Percentiles rank a stretch among this genome's conserved stretches.
Evolutionary conservation across 2,113 vertebrate genomes (phyloP).

Genomic region (Octodon degus): DNA sequence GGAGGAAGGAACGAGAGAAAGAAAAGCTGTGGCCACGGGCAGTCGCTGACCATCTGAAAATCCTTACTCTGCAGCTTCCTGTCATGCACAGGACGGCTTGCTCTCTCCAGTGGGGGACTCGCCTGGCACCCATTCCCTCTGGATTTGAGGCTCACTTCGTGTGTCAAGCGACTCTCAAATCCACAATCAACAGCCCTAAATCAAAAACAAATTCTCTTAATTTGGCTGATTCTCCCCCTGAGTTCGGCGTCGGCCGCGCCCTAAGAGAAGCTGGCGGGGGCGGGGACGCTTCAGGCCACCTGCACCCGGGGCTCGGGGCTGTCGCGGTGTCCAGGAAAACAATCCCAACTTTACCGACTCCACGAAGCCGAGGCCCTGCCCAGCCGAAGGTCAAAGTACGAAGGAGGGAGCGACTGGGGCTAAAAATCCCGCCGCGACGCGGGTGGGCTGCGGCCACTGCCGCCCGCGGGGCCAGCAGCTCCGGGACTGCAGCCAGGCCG

Average conservation of each 20-base stretch:
- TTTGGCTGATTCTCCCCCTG: not conserved
- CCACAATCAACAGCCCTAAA: not conserved
- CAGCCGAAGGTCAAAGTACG: slow-evolving; percentile 51
- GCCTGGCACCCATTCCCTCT: not conserved
- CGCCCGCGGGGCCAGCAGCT: not conserved
- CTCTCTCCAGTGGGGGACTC: not conserved
- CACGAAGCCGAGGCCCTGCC: not conserved
- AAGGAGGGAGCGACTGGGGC: not conserved
- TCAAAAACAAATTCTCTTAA: not conserved
- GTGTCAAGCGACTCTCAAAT: not conserved
- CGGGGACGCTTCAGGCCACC: not conserved
- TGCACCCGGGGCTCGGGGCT: not conserved
- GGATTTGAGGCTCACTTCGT: not conserved
- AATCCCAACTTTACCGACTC: slow-evolving; percentile 46
- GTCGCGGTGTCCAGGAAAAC: not conserved
- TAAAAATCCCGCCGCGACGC: not conserved
- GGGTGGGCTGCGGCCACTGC: not conserved
- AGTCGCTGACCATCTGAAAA: not conserved
- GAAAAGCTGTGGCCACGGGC: not conserved
- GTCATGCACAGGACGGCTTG: not conserved
- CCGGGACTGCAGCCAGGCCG: not conserved
- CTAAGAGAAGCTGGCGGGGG: not conserved
- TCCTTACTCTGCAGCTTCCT: not conserved
- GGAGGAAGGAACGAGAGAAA: not conserved
- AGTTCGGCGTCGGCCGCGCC: not conserved